Conservation (phyloP, 2,888 invertebrate genomes). For the Dorcus hopei region DNA sequence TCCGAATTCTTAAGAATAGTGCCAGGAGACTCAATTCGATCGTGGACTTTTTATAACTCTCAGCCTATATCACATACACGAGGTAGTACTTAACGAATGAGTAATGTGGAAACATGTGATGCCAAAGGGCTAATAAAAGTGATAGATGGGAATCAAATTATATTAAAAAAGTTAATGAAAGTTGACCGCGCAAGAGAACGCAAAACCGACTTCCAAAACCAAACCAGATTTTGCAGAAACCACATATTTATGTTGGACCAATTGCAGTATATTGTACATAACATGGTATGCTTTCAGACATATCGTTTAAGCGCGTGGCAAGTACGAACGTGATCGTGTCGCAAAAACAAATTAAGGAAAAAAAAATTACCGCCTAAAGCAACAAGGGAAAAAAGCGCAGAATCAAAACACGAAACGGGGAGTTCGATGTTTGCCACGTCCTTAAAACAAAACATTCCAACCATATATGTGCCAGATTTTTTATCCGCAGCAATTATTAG, state of each 20-base stretch:
- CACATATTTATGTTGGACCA: constrained; percentile 40
- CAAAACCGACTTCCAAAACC: constrained; percentile 36
- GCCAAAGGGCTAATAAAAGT: no score
- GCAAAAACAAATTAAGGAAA: background rate
- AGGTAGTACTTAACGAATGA: no score
- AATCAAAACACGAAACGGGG: constrained; percentile 10
- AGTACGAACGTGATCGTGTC: constrained; percentile 2
- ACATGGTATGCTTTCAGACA: constrained; percentile 39
- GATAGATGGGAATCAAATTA: no score
- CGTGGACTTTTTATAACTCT: no score
- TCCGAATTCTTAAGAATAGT: no score
- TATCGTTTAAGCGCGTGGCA: constrained; percentile 31
- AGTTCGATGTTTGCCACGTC: constrained; percentile 5
- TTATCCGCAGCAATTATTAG: constrained; percentile 49
- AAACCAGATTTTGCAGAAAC: constrained; percentile 48
- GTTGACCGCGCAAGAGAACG: background rate
- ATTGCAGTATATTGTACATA: constrained; percentile 36
- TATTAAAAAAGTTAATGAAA: background rate
- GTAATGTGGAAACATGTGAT: no score
- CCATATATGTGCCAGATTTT: constrained; percentile 65
- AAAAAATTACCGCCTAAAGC: background rate
- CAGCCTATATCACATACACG: no score
- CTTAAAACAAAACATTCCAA: constrained; percentile 58
- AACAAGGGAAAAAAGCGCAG: background rate
- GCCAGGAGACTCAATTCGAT: no score